Conservation (phyloP, 2,113 vertebrate species). For the Mesitornis unicolor region DNA sequence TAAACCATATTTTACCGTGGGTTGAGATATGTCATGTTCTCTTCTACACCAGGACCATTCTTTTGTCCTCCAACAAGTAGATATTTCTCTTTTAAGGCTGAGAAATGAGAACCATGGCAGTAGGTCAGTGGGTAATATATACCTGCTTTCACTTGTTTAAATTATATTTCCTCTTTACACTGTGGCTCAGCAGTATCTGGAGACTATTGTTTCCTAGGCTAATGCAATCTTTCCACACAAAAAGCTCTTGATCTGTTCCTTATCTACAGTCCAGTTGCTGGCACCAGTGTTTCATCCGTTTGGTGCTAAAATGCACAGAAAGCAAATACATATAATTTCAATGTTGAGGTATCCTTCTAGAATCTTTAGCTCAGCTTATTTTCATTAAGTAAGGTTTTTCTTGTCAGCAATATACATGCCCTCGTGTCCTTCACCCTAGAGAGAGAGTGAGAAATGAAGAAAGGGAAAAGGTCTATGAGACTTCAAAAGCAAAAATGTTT, state of each 20-base stretch:
- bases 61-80: background rate
- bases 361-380: constrained; percentile 36
- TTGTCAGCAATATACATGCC: background rate
- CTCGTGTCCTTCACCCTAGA: background rate
- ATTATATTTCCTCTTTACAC: constrained; percentile 63
- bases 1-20: background rate
- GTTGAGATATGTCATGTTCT: background rate
- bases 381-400: constrained; percentile 26
- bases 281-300: constrained; percentile 54
- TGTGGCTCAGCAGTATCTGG: constrained; percentile 60
- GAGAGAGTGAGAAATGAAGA: background rate
- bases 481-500: background rate
- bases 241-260: constrained; percentile 59
- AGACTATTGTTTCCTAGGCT: constrained; percentile 46
- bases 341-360: background rate
- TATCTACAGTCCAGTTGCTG: constrained; percentile 62
- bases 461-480: background rate
- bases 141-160: constrained; percentile 42
- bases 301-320: constrained; percentile 58
- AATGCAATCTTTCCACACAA: constrained; percentile 66
- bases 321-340: constrained; percentile 30
- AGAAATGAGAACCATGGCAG: background rate
- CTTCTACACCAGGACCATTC: background rate
- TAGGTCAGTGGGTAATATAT: constrained; percentile 33
- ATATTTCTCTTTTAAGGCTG: background rate